Evolutionary conservation across 1,140 invertebrate species (phyloP), one percentile per base, ranked within the genome.

Genomic region (Drosophila neocordata): DNA sequence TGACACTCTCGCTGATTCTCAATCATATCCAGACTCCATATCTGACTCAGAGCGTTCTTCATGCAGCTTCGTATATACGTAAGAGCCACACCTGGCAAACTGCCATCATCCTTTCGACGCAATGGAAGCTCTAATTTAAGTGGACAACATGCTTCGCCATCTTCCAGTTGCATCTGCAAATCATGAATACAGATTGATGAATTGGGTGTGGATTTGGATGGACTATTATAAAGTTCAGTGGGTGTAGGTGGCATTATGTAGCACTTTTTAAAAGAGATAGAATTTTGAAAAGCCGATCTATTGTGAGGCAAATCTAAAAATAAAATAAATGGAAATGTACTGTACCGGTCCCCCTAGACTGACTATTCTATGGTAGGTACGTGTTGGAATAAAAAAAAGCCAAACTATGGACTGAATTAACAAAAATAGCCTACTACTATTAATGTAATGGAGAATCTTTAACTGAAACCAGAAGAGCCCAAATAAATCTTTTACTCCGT

Each of bases 11-110:
- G 51, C 12, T 48, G 48, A 8, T 41, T 66, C 51, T 71, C 69
- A 2, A 67, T 61, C 13, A 66, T 18, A 9, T 71, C 69, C 15
- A 34, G 27, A 48, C 69, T 71, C 64, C 69, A 71, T 12, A 71
- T 66, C 35, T 71, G 35, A 18, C 67, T 38, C 9, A 71, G 38
- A 37, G 53, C 61, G 22, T 60, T 60, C 37, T 61, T 37, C 59
- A 68, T 55, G 35, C 65, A 68, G 51, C 51, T 68, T 1, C 65
- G 48, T 55, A 68, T 71, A 51, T 61, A 71, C 1, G 37, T 51
- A 9, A 71, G 11, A 48, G 59, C 48, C 9, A 51, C 22, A 3
- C 51, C 51, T 18, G 52, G n/a, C 38, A 71, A 35, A n/a, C 65
- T 71, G 1, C 69, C 69, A 51, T 71, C 63, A 13, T 71, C 64